Conservation (phyloP, 2,113 vertebrate genomes). For the Lota lota region DNA sequence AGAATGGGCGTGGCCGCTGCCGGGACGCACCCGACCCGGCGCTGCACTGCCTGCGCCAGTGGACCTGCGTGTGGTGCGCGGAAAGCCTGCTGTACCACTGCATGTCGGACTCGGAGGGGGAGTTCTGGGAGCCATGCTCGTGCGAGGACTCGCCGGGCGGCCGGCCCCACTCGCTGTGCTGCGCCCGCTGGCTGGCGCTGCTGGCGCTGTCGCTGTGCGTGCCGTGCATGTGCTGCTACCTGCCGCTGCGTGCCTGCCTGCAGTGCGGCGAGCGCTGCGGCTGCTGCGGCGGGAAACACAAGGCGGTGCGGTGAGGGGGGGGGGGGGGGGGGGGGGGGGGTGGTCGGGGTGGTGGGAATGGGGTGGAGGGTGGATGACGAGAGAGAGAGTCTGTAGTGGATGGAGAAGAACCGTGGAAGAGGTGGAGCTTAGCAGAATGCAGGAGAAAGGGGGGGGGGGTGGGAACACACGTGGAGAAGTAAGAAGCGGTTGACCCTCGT, state of each 20-base stretch:
- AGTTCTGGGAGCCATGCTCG: conserved; percentile 93
- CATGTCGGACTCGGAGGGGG: conserved; percentile 92
- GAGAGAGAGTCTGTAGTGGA: conserved; percentile 32
- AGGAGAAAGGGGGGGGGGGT: conserved; percentile 5
- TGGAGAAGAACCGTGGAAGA: background rate
- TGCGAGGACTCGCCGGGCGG: conserved; percentile 83
- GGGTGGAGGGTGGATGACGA: conserved; percentile 29
- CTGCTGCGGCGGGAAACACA: conserved; percentile 89
- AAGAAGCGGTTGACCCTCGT: conserved; percentile 40
- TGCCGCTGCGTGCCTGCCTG: conserved; percentile 88
- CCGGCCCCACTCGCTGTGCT: conserved; percentile 81
- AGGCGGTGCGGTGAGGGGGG: conserved; percentile 85
- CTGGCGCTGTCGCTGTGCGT: conserved; percentile 84
- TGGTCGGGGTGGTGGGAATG: background rate
- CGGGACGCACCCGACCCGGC: conserved; percentile 88
- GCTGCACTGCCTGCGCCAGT: conserved; percentile 83
- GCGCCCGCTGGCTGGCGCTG: conserved; percentile 87
- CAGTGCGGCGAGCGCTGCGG: conserved; percentile 87
- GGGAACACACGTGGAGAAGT: too few relatives aligned
- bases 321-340: conserved; percentile 29
- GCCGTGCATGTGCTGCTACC: conserved; percentile 95
- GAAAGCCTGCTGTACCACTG: conserved; percentile 94
- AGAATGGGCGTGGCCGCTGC: conserved; percentile 87
- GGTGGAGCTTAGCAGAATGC: conserved; percentile 14
- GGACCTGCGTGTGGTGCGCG: conserved; percentile 92